Percentiles rank a stretch among this genome's conserved stretches.
Conservation (phyloP, 23 tunicate species). For the Ciona savignyi region DNA sequence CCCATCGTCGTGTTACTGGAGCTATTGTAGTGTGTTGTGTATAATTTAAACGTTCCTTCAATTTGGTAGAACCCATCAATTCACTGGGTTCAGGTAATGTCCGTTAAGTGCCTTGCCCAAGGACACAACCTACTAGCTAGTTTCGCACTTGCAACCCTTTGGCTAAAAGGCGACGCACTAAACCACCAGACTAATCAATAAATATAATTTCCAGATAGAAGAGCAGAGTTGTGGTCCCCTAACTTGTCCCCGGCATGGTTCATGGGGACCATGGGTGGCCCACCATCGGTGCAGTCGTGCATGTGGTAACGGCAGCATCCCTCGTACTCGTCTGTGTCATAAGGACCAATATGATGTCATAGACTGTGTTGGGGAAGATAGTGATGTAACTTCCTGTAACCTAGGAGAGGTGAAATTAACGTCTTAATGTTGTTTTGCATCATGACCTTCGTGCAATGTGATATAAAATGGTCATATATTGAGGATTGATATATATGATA, state of each 20-base stretch:
- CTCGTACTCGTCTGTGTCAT: constrained; percentile 11
- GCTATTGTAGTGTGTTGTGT: too few species aligned
- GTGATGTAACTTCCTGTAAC: constrained; percentile 18
- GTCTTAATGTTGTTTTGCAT: too few species aligned
- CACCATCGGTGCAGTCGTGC: constrained; percentile 29
- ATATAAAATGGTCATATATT: too few species aligned
- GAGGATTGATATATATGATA: too few species aligned
- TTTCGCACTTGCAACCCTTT: too few species aligned
- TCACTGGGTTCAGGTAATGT: too few species aligned
- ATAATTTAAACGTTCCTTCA: too few species aligned
- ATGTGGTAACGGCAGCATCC: constrained; percentile 42
- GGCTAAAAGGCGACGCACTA: too few species aligned
- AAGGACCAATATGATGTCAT: constrained; percentile 4
- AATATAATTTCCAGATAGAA: constrained; percentile 14
- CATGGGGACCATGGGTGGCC: constrained; percentile 45
- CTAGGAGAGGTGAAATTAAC: constrained; percentile 8
- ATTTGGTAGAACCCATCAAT: too few species aligned
- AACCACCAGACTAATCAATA: background rate
- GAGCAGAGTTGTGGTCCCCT: background rate
- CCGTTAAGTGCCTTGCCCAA: too few species aligned
- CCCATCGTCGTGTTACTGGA: too few species aligned
- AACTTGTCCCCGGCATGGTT: constrained; percentile 20
- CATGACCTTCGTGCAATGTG: background rate
- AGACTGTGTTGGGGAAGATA: constrained; percentile 17
- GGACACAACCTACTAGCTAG: too few species aligned